A percentile compares a stretch with the other conserved stretches of the same genome.
phyloP scores from a whole-genome alignment of 2,888 invertebrate genomes.

The Ennomos quercinarius region DNA sequence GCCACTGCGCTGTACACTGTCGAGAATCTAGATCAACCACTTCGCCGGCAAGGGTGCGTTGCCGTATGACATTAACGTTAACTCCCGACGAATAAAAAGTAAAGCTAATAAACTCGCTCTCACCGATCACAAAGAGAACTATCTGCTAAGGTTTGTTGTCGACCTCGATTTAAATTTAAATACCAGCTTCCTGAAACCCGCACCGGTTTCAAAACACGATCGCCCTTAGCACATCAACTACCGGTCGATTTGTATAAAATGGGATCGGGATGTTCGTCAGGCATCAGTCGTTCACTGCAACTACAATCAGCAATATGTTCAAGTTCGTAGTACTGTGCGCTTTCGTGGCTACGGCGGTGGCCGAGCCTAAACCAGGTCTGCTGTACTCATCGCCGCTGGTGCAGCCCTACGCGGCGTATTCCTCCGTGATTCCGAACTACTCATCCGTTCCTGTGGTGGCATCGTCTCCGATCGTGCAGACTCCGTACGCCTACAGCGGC shows the following conservation, averaged over 20 bases:
- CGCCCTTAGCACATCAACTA: slow-evolving; percentile 55
- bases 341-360: slow-evolving; percentile 82
- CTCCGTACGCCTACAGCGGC: slow-evolving; percentile 18
- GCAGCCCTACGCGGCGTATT: slow-evolving; percentile 41
- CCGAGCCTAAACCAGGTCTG: slow-evolving; percentile 58
- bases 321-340: slow-evolving; percentile 84
- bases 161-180: slow-evolving; percentile 57
- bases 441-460: slow-evolving; percentile 13
- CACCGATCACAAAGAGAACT: slow-evolving; percentile 43
- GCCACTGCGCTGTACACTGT: neutral
- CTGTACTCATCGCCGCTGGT: slow-evolving; percentile 21
- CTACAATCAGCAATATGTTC: slow-evolving; percentile 73
- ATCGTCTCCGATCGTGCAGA: slow-evolving; percentile 2
- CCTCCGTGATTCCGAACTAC: slow-evolving; percentile 46
- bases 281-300: slow-evolving; percentile 60
- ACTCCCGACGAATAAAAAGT: slow-evolving; percentile 23
- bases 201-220: slow-evolving; percentile 68
- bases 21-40: slow-evolving; percentile 29
- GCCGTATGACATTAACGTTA: slow-evolving; percentile 40
- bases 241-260: slow-evolving; percentile 65
- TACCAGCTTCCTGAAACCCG: slow-evolving; percentile 68
- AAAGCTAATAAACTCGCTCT: slow-evolving; percentile 31
- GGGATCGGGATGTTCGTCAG: slow-evolving; percentile 41
- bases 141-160: slow-evolving; percentile 56
- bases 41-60: slow-evolving; percentile 30